Percentiles rank a stretch among this genome's conserved stretches.
Evolutionary conservation across 2,797 vertebrate genomes (phyloP).

Genomic region (Urocyon cinereoargenteus): DNA sequence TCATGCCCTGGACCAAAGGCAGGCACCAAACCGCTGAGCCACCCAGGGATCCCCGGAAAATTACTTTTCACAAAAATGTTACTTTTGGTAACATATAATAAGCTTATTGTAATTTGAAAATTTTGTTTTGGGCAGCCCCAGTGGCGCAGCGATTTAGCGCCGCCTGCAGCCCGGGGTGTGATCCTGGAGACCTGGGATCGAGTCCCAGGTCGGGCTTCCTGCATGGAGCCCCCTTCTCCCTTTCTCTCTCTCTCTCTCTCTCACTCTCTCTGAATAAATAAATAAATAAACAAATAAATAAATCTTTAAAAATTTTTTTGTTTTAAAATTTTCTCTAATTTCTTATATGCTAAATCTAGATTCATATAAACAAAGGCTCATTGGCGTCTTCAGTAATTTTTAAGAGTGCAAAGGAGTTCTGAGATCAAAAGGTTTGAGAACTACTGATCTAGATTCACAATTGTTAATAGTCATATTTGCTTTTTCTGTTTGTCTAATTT

Average conservation of each 20-base stretch:
- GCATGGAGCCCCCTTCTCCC: no score
- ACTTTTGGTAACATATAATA: neutral
- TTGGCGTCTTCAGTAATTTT: neutral
- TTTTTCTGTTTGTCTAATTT: neutral
- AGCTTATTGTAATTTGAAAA: neutral
- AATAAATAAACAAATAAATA: no score
- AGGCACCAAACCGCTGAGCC: no score
- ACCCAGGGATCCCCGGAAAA: neutral
- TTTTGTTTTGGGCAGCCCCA: no score
- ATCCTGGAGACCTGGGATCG: no score
- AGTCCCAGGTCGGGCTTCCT: no score
- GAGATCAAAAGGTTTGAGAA: slow-evolving; percentile 29
- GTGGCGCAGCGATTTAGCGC: no score
- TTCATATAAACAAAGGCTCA: neutral
- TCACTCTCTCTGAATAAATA: no score
- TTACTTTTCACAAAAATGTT: slow-evolving; percentile 29
- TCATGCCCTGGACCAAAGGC: no score
- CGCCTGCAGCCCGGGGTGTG: no score
- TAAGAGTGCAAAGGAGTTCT: neutral
- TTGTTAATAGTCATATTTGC: neutral
- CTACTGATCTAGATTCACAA: neutral
- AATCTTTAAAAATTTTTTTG: no score
- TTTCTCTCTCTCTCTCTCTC: no score
- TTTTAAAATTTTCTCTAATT: slow-evolving; percentile 19
- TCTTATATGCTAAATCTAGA: neutral